Conservation (phyloP, 2,888 invertebrate species). For the Sarcophaga caerulescens region DNA sequence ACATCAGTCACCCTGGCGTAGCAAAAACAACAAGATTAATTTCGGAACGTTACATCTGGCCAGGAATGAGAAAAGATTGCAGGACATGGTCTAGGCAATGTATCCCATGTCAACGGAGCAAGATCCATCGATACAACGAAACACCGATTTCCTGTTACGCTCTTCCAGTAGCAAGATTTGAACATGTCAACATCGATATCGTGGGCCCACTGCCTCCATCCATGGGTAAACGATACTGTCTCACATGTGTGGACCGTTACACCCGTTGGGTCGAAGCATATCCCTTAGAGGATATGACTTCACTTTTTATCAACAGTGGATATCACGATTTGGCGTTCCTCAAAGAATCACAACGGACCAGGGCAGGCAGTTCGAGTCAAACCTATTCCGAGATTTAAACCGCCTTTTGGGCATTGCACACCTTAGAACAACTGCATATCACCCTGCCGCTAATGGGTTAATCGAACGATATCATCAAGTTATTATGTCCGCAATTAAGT, state of each 20-base stretch:
- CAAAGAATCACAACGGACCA: conserved; percentile 54
- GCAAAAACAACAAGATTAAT: conserved; percentile 20
- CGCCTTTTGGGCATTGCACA: conserved; percentile 45
- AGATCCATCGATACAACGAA: conserved; percentile 43
- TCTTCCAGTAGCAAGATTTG: conserved; percentile 38
- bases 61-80: conserved; percentile 38
- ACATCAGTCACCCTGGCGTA: conserved; percentile 46
- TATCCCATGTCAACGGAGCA: conserved; percentile 42
- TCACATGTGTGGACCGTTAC: conserved; percentile 49
- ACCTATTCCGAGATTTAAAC: conserved; percentile 47
- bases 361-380: conserved; percentile 57
- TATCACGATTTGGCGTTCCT: conserved; percentile 50
- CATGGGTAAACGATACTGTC: conserved; percentile 13
- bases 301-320: conserved; percentile 22
- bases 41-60: conserved; percentile 51
- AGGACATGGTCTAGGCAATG: conserved; percentile 13
- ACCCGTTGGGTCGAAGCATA: conserved; percentile 49
- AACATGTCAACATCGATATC: conserved; percentile 45
- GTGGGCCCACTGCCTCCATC: conserved; percentile 14
- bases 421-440: conserved; percentile 50
- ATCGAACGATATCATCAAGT: conserved; percentile 53
- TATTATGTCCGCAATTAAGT: conserved; percentile 48
- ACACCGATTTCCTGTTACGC: conserved; percentile 18
- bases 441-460: conserved; percentile 38
- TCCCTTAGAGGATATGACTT: conserved; percentile 46